Evolutionary conservation across 2,797 vertebrate genomes (phyloP).

Genomic region (Eremophila alpestris): DNA sequence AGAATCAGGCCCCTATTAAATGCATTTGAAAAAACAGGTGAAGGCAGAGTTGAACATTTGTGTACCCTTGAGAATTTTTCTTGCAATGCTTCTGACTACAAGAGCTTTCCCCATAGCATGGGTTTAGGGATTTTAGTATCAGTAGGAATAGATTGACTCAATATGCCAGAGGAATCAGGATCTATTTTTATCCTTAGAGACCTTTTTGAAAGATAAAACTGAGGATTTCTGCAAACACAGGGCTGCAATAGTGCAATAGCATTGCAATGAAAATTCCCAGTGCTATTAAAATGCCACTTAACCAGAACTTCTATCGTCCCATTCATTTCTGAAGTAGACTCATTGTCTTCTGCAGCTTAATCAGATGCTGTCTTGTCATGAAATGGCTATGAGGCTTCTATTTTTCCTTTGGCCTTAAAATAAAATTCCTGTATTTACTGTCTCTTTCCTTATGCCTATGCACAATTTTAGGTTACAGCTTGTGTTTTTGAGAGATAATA

Average conservation of each 20-base stretch:
- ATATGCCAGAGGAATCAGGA: not conserved
- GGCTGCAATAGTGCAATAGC: not conserved
- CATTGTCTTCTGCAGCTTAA: not conserved
- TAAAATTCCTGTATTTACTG: not conserved
- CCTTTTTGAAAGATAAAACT: not conserved
- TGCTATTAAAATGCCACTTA: not conserved
- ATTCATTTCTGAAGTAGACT: not conserved
- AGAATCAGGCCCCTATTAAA: not conserved
- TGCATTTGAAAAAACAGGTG: not conserved
- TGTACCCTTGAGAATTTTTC: not conserved
- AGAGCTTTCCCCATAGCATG: not conserved
- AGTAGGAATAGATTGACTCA: not conserved
- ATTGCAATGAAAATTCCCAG: not conserved
- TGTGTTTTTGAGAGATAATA: not conserved
- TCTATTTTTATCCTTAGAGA: not conserved
- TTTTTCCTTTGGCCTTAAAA: not conserved
- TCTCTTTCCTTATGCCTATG: not conserved
- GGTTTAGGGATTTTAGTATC: not conserved
- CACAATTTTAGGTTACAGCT: not conserved
- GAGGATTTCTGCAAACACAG: not conserved
- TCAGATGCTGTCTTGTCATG: not conserved
- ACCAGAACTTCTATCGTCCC: not conserved
- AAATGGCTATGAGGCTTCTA: not conserved
- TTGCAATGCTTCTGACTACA: not conserved
- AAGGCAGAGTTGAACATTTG: not conserved